Percentiles rank a stretch among this genome's conserved stretches.
These are phyloP conservation scores for Leucoraja erinaceus DNA, from an alignment of 2,113 vertebrate species.

Conservation along the genomic window DNA sequence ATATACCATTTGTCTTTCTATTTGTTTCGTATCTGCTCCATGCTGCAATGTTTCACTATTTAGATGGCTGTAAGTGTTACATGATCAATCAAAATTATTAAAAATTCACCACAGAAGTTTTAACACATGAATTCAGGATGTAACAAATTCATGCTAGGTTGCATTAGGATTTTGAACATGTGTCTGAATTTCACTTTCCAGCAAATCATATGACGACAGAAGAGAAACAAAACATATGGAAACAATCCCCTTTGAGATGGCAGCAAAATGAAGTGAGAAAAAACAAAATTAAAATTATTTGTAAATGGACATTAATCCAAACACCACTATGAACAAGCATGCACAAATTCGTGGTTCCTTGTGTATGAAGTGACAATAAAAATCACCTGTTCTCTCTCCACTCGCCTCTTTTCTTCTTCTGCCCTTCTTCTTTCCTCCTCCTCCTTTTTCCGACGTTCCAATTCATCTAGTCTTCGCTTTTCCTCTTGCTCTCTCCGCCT, in stretches of 20 bases:
- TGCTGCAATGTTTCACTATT: neutral
- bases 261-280: neutral
- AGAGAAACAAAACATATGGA: neutral
- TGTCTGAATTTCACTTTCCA: neutral
- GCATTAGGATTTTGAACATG: neutral
- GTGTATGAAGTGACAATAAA: neutral
- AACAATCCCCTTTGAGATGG: neutral
- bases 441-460: conserved; percentile 87
- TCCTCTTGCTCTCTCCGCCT: conserved; percentile 90
- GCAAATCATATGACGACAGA: neutral
- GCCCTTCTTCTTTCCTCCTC: conserved; percentile 87
- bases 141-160: neutral
- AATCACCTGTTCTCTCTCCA: conserved; percentile 88
- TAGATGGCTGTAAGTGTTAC: neutral
- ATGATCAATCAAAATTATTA: neutral
- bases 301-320: neutral
- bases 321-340: neutral
- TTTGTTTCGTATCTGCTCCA: no score
- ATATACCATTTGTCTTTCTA: no score
- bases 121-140: neutral
- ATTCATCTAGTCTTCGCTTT: conserved; percentile 82
- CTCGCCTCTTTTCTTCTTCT: conserved; percentile 89
- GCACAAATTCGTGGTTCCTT: neutral
- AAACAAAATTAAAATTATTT: neutral
- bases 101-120: neutral